Evolutionary conservation across 2,888 invertebrate species (phyloP), one percentile per base, ranked within the genome.

Genomic region (Drosophila neotestacea): DNA sequence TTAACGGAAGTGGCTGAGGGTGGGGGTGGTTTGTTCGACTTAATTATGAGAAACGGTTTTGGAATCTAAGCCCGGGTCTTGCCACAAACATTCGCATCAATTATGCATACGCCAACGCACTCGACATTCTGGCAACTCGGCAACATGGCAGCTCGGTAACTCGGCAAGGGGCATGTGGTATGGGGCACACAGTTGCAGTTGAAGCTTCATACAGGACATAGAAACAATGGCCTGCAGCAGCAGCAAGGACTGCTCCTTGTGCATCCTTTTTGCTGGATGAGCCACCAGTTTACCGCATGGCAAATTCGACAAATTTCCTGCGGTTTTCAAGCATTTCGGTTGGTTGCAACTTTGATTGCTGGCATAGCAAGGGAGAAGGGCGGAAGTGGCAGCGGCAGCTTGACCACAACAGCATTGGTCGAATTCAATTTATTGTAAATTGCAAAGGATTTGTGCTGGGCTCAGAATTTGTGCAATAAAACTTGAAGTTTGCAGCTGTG

Each of bases 261-360:
- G 71, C 78, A 77, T 81, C 81, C 84, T 83, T 83, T 83, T 80
- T 81, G 77, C 59, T 54, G 52, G 65, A 58, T 56, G 22, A 70
- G 67, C 72, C 77, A 70, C 44, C 70, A 79, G 88, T 76, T 85
- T 61, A 88, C 85, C 85, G 89, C 85, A 86, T 80, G 85, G 82
- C 89, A 89, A 86, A 86, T 89, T 86, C 89, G 85, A 89, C 85
- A 88, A 86, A 89, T 86, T 86, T 86, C 80, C 80, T 86, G 85
- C 85, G 85, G 85, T 89, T 89, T 89, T 72, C 58, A 61, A 80
- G 84, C 88, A 85, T 83, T 87, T 84, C 73, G 59, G 58, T 77
- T 69, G 79, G 70, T 63, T 77, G 74, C 73, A 85, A 81, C 85
- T 82, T 85, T 85, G 82, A 82, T 82, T 83, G 69, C 47, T 44